phyloP scores from a whole-genome alignment of 1,140 invertebrate species.

The Sminthurides bifidus region DNA sequence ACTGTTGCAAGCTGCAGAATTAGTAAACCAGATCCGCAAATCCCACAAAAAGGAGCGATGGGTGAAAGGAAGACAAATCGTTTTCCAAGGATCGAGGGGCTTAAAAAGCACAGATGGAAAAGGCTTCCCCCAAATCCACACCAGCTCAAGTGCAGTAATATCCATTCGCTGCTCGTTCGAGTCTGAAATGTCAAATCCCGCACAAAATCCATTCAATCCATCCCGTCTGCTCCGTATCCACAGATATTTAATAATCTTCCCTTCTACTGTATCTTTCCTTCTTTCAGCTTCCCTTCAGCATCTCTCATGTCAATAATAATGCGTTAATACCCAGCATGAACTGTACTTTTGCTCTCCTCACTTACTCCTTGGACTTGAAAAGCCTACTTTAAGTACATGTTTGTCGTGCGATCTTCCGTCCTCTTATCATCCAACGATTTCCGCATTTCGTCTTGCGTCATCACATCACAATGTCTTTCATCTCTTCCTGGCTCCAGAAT shows the following conservation, averaged over 20 bases:
- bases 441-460: too few species aligned
- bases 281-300: neutral
- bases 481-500: too few species aligned
- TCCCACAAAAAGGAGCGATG: slow-evolving; percentile 16
- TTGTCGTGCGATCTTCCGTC: too few species aligned
- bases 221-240: neutral
- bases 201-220: too few species aligned
- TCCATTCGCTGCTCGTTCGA: slow-evolving; percentile 29
- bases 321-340: neutral
- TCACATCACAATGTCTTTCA: too few species aligned
- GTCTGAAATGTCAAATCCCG: slow-evolving; percentile 20
- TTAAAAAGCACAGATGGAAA: slow-evolving; percentile 20
- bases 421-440: too few species aligned
- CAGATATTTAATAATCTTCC: neutral
- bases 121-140: slow-evolving; percentile 26
- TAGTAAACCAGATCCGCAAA: slow-evolving; percentile 20
- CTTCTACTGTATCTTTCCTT: neutral
- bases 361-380: too few species aligned
- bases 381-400: too few species aligned
- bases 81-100: slow-evolving; percentile 26
- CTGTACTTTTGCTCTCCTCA: neutral
- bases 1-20: slow-evolving; percentile 20
- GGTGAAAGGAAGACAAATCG: slow-evolving; percentile 12
- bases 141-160: slow-evolving; percentile 27
- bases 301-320: neutral